These are phyloP conservation scores for Neocrepidodera transversa DNA, from an alignment of 2,888 invertebrate species.

Conservation along the genomic window DNA sequence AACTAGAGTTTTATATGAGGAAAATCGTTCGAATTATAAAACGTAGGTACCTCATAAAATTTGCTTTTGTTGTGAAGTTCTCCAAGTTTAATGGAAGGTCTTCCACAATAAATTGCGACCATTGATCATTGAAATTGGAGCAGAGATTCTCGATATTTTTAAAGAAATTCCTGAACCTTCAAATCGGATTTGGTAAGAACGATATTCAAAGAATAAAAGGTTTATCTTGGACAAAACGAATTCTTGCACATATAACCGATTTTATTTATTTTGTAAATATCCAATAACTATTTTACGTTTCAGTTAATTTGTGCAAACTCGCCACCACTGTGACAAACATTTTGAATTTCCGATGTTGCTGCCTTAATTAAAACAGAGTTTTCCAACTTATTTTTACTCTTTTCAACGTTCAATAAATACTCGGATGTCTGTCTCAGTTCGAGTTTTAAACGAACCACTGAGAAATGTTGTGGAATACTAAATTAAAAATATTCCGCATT, in stretches of 20 bases:
- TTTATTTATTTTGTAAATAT: no score
- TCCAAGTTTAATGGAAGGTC: constrained; percentile 2
- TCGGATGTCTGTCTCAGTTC: constrained; percentile 14
- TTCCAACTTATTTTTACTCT: not conserved
- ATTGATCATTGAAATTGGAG: constrained; percentile 10
- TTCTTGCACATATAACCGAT: no score
- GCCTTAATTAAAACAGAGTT: constrained; percentile 7
- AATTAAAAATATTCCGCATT: constrained; percentile 25
- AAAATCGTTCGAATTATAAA: not conserved
- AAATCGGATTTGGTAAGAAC: constrained; percentile 5
- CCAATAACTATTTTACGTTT: no score
- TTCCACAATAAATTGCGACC: constrained; percentile 6
- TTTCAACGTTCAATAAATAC: constrained; percentile 17
- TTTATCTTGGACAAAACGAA: no score
- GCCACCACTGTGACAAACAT: not conserved
- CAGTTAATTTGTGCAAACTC: no score
- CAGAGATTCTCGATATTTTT: not conserved
- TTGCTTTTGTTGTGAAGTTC: not conserved
- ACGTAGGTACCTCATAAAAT: not conserved
- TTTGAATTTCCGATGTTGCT: not conserved
- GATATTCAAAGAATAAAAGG: not conserved
- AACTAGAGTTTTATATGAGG: no score
- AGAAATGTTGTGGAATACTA: constrained; percentile 11
- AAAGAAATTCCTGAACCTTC: not conserved
- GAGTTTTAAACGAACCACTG: constrained; percentile 5